These are phyloP conservation scores for Rhingia campestris DNA, from an alignment of 2,888 invertebrate genomes.

Conservation along the genomic window DNA sequence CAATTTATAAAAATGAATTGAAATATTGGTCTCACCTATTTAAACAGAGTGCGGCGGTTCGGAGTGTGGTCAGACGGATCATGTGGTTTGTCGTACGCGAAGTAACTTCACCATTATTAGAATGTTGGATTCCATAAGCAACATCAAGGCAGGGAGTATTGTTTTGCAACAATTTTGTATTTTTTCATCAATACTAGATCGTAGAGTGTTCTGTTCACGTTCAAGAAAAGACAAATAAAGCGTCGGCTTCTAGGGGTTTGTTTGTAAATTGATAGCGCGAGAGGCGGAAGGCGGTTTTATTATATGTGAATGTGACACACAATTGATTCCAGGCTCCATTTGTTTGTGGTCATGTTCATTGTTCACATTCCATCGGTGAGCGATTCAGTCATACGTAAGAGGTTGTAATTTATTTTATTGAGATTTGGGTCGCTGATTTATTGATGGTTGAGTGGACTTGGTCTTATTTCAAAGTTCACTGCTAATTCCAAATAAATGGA, in stretches of 20 bases:
- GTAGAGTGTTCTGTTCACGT: slow-evolving; percentile 16
- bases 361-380: slow-evolving; percentile 9
- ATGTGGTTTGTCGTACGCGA: slow-evolving; percentile 61
- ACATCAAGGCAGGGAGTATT: slow-evolving; percentile 4
- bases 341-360: slow-evolving; percentile 30
- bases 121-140: slow-evolving; percentile 44
- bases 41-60: slow-evolving; percentile 40
- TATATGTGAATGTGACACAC: slow-evolving; percentile 12
- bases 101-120: slow-evolving; percentile 59
- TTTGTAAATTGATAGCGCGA: slow-evolving; percentile 18
- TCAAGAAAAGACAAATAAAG: slow-evolving; percentile 27
- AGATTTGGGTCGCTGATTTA: slow-evolving; percentile 58
- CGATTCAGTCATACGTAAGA: slow-evolving; percentile 35
- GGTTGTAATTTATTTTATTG: slow-evolving; percentile 49
- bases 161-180: slow-evolving; percentile 43
- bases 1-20: slow-evolving; percentile 62
- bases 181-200: slow-evolving; percentile 6
- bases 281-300: background rate
- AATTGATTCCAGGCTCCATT: slow-evolving; percentile 60
- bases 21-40: slow-evolving; percentile 64
- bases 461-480: slow-evolving; percentile 39
- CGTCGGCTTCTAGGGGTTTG: slow-evolving; percentile 18
- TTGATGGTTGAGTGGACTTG: slow-evolving; percentile 32
- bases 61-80: slow-evolving; percentile 48
- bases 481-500: slow-evolving; percentile 1